Evolutionary conservation across 2,888 invertebrate species (phyloP), one percentile per base, ranked within the genome.

Genomic region (Ophion costatus): DNA sequence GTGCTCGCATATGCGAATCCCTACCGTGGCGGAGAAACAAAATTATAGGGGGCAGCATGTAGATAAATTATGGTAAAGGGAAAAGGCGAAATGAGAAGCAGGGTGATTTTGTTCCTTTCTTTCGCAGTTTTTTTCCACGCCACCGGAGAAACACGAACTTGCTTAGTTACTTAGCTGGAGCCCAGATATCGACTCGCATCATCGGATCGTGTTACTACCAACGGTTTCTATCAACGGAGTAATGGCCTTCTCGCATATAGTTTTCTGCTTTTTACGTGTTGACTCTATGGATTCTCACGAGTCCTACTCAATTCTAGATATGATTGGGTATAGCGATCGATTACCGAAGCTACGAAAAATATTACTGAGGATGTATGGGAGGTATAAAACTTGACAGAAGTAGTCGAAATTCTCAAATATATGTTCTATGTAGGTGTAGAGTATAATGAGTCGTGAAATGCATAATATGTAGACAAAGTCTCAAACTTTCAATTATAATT

Each of bases 181-280:
- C 78, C 85, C 86, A 87, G 78, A 82, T 85, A 85, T 87, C 85
- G 78, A 80, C 79, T 87, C 78, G 83, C 84, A 83, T 82, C 66
- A 80, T 83, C 74, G 83, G 80, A 85, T 81, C 78, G 20, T 51
- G 80, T 83, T 82, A 64, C 76, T 10, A 45, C 17, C 33, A 71
- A 71, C 61, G 63, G 22, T 24, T 42, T 22, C 56, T 38, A 63
- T 56, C 57, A 56, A 56, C 24, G 42, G 14, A 77, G 70, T 74
- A 73, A 70, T 77, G 59, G 57, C 11, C 77, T 45, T 77, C 22
- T 33, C 38, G 5, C 57, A 24, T 75, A 29, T 64, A 20, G 38
- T 70, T 61, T 70, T 20, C 14, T 17, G 3, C 56, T 9, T 71
- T 6, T 56, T 38, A 17, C 11, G 20, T 71, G 75, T 69, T 69